A percentile compares a stretch with the other conserved stretches of the same genome.
These are phyloP conservation scores for Orthonevra nobilis DNA, from an alignment of 2,888 invertebrate genomes.

Conservation along the genomic window DNA sequence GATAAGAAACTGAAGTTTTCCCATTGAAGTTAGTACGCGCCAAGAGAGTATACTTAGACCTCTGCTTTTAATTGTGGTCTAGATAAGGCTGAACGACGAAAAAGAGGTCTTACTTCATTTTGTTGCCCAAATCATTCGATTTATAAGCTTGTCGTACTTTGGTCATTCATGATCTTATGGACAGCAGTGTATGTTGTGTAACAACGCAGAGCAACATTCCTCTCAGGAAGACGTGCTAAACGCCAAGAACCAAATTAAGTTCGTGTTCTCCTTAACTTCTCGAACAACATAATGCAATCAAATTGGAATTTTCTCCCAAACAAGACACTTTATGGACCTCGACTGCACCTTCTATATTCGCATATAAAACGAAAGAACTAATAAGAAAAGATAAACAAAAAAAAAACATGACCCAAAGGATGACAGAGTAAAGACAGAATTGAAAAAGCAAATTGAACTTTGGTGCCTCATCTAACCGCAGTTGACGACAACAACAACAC, in stretches of 20 bases:
- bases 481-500: slow-evolving; percentile 17
- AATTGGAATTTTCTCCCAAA: slow-evolving; percentile 53
- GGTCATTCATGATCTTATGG: no score
- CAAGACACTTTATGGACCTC: slow-evolving; percentile 27
- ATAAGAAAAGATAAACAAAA: slow-evolving; percentile 12
- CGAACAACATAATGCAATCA: slow-evolving; percentile 59
- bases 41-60: no score
- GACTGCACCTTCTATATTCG: neutral
- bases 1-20: no score
- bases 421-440: slow-evolving; percentile 32
- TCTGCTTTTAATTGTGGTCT: no score
- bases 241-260: slow-evolving; percentile 36
- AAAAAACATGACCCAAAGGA: slow-evolving; percentile 7
- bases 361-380: neutral
- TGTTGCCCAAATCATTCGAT: no score
- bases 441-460: slow-evolving; percentile 62
- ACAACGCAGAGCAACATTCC: slow-evolving; percentile 2
- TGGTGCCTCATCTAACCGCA: neutral
- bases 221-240: slow-evolving; percentile 24
- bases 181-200: no score
- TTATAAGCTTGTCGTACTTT: no score
- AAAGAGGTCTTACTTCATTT: no score
- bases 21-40: no score
- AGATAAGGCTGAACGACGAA: no score
- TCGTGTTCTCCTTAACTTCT: slow-evolving; percentile 16